Evolutionary conservation across 1,140 invertebrate genomes (phyloP).

Genomic region (Bathynomus jamesi): DNA sequence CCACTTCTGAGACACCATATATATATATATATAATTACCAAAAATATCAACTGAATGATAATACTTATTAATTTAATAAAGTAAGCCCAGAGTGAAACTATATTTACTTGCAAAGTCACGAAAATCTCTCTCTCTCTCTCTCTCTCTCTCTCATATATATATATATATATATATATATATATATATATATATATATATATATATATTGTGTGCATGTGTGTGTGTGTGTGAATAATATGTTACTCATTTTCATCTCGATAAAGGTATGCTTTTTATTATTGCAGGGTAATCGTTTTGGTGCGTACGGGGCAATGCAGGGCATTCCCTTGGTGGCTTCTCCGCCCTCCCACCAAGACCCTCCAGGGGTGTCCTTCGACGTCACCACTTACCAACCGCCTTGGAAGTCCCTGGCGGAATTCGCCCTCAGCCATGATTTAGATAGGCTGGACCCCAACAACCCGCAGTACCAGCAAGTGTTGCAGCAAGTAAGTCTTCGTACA

Average conservation of each 20-base stretch:
- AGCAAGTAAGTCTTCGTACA: slow-evolving; percentile 66
- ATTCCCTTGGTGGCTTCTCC: slow-evolving; percentile 94
- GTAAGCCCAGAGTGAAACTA: too few species aligned
- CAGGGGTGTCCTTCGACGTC: slow-evolving; percentile 60
- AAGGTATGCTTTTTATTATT: background rate
- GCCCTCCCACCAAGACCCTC: slow-evolving; percentile 51
- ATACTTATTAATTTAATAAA: too few species aligned
- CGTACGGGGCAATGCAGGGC: slow-evolving; percentile 53
- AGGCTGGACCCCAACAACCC: slow-evolving; percentile 66
- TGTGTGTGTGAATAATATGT: background rate
- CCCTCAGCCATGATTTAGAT: slow-evolving; percentile 85
- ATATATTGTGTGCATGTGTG: background rate
- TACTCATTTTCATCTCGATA: background rate
- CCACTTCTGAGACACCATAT: too few species aligned
- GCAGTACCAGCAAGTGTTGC: slow-evolving; percentile 88
- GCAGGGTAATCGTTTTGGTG: background rate
- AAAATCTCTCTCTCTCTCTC: too few species aligned
- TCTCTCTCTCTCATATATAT: too few species aligned
- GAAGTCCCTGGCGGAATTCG: slow-evolving; percentile 93
- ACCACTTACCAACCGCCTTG: slow-evolving; percentile 94
- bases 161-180: slow-evolving; percentile 3
- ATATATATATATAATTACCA: too few species aligned
- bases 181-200: slow-evolving; percentile 1
- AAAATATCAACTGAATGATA: too few species aligned
- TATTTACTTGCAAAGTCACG: too few species aligned